Conservation (phyloP, 2,797 vertebrate species). For the Thripadectes ignobilis region DNA sequence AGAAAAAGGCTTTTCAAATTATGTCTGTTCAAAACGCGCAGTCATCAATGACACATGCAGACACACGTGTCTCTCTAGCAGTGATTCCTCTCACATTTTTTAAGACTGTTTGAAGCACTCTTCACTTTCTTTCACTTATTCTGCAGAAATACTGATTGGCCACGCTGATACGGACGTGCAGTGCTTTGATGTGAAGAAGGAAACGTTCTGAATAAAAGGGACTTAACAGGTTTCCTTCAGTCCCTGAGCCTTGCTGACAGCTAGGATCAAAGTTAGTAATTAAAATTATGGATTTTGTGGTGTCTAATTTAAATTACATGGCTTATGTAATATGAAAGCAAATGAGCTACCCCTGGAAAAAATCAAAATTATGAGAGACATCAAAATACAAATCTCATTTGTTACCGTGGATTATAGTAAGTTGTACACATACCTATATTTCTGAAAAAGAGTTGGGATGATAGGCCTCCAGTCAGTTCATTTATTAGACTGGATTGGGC, state of each 20-base stretch:
- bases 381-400: background rate
- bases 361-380: background rate
- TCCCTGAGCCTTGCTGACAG: background rate
- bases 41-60: background rate
- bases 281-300: background rate
- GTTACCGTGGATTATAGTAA: background rate
- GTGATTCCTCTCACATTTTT: background rate
- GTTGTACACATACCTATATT: background rate
- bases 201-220: background rate
- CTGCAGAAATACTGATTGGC: background rate
- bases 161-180: background rate
- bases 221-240: background rate
- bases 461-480: background rate
- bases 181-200: slow-evolving; percentile 4
- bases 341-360: background rate
- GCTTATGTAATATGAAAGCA: background rate
- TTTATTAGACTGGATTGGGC: background rate
- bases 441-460: background rate
- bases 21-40: background rate
- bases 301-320: background rate
- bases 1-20: background rate
- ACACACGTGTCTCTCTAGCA: background rate
- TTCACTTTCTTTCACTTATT: background rate
- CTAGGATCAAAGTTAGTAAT: background rate
- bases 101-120: background rate